phyloP scores from a whole-genome alignment of 2,797 vertebrate genomes.

The Pseudomugil gertrudae region DNA sequence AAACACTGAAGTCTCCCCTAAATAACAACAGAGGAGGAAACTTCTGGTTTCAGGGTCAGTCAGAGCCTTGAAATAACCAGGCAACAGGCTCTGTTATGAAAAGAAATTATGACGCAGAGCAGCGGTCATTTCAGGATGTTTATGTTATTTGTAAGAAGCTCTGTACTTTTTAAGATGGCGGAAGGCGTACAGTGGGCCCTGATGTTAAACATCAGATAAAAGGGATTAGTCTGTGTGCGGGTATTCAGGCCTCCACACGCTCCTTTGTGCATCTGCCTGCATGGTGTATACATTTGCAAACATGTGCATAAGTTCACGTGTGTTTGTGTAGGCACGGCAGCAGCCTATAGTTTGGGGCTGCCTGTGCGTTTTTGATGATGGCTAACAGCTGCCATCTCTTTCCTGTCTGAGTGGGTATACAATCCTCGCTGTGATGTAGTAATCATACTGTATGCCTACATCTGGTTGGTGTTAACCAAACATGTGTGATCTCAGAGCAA shows the following conservation, averaged over 20 bases:
- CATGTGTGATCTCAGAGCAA: slow-evolving; percentile 65
- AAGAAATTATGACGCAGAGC: slow-evolving; percentile 63
- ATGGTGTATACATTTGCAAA: slow-evolving; percentile 41
- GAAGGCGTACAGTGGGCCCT: slow-evolving; percentile 62
- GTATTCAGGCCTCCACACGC: slow-evolving; percentile 55
- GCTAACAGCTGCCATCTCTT: slow-evolving; percentile 77
- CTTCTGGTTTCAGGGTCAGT: slow-evolving; percentile 78
- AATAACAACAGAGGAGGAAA: slow-evolving; percentile 81
- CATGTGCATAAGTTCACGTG: slow-evolving; percentile 55
- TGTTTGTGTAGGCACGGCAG: slow-evolving; percentile 64
- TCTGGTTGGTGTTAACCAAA: slow-evolving; percentile 75
- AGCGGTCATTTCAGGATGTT: slow-evolving; percentile 71
- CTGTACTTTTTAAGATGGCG: slow-evolving; percentile 59
- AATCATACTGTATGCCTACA: slow-evolving; percentile 76
- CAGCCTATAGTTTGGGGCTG: slow-evolving; percentile 61
- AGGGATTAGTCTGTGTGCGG: slow-evolving; percentile 45
- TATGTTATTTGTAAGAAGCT: slow-evolving; percentile 66
- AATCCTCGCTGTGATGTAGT: slow-evolving; percentile 67
- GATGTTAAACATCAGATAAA: slow-evolving; percentile 71
- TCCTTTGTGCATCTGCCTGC: slow-evolving; percentile 41
- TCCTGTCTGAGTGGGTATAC: slow-evolving; percentile 78
- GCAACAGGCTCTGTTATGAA: slow-evolving; percentile 64
- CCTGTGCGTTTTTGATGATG: slow-evolving; percentile 64
- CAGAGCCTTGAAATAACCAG: slow-evolving; percentile 66
- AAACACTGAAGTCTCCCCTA: slow-evolving; percentile 81